Conservation (phyloP, 2,888 invertebrate species). For the Lumbricus terrestris region DNA sequence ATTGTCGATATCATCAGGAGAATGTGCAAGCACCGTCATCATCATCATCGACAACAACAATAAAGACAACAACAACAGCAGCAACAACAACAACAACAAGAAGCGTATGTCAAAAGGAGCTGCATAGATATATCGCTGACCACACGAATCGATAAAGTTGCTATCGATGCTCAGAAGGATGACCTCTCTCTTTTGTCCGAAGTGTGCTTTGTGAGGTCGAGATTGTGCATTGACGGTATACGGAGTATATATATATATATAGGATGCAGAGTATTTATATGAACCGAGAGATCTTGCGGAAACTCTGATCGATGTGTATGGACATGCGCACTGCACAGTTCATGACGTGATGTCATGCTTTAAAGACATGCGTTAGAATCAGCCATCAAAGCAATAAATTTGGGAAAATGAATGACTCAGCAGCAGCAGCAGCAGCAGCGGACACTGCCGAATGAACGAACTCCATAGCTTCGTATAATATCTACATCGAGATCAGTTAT, state of each 20-base stretch:
- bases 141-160: no score
- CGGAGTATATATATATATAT: no score
- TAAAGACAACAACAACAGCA: not conserved
- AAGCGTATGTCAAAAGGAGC: not conserved
- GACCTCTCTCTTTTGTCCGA: not conserved
- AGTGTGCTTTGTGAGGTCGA: not conserved
- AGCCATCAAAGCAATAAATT: not conserved
- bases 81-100: not conserved
- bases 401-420: not conserved
- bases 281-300: not conserved
- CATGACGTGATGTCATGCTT: not conserved
- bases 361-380: not conserved
- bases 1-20: not conserved
- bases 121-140: not conserved
- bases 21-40: no score
- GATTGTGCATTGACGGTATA: not conserved
- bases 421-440: no score
- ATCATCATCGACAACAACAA: not conserved
- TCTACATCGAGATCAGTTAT: not conserved
- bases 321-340: not conserved
- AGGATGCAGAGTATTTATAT: no score
- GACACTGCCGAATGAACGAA: no score
- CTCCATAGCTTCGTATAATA: not conserved
- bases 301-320: not conserved
- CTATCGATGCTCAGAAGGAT: no score